Evolutionary conservation across 2,888 invertebrate species (phyloP).

Genomic region (Schrankia costaestrigalis): DNA sequence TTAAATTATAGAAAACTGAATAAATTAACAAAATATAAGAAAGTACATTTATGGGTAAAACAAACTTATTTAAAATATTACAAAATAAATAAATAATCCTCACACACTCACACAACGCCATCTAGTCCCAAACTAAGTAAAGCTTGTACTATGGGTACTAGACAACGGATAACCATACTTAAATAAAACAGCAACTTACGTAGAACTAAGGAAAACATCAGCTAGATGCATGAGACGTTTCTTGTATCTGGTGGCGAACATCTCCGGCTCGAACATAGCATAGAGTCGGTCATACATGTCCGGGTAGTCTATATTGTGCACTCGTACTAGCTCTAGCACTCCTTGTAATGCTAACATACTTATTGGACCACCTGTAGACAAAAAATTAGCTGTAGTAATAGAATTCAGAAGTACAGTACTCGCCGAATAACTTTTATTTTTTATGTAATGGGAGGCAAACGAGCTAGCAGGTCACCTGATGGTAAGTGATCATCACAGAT

Average conservation of each 20-base stretch:
- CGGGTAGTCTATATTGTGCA: slow-evolving; percentile 96
- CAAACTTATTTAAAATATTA: too few relatives aligned
- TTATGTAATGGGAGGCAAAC: too few relatives aligned
- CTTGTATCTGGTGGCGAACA: slow-evolving; percentile 95
- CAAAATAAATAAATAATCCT: too few relatives aligned
- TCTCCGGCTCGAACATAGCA: slow-evolving; percentile 93
- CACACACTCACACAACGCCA: too few relatives aligned
- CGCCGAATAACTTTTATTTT: too few relatives aligned
- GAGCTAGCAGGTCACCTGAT: too few relatives aligned
- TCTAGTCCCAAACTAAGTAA: too few relatives aligned
- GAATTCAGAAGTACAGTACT: too few relatives aligned
- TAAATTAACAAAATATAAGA: too few relatives aligned
- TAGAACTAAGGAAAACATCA: slow-evolving; percentile 95
- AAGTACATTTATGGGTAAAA: too few relatives aligned
- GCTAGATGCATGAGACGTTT: slow-evolving; percentile 92
- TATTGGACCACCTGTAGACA: slow-evolving; percentile 87
- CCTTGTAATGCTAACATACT: slow-evolving; percentile 95
- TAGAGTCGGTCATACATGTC: slow-evolving; percentile 97
- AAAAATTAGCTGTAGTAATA: not conserved
- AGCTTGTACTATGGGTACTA: not conserved
- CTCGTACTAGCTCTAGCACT: slow-evolving; percentile 92
- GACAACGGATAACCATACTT: not conserved
- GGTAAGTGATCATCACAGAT: too few relatives aligned
- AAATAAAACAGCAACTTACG: slow-evolving; percentile 78
- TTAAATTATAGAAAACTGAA: too few relatives aligned